Percentiles rank a stretch among this genome's conserved stretches.
These are phyloP conservation scores for Megalops cyprinoides DNA, from an alignment of 2,797 vertebrate species.

Conservation along the genomic window DNA sequence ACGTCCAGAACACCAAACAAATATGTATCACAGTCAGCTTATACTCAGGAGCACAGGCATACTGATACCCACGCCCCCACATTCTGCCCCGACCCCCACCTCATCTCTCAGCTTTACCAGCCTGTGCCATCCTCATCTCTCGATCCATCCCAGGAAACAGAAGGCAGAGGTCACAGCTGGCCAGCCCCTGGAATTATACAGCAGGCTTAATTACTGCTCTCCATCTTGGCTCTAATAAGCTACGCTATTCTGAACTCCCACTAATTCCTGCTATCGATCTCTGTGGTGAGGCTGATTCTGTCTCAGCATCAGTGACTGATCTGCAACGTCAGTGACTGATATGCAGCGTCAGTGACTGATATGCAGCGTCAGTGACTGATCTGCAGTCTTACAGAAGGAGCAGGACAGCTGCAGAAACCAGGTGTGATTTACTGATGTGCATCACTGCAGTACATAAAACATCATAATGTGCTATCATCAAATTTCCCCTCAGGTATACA, in stretches of 20 bases:
- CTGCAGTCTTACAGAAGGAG: constrained; percentile 2
- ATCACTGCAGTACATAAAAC: too few species aligned
- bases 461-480: too few species aligned
- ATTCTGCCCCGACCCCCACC: too few species aligned
- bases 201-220: neutral
- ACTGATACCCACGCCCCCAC: too few species aligned
- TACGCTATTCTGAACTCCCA: neutral
- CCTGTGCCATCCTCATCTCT: too few species aligned
- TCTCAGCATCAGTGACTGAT: neutral
- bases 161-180: too few species aligned
- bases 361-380: neutral
- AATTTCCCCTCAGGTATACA: too few species aligned
- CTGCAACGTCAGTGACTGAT: neutral
- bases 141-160: too few species aligned
- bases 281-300: neutral
- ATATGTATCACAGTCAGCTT: too few species aligned
- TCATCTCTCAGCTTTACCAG: too few species aligned
- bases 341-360: neutral
- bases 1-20: too few species aligned
- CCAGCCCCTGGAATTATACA: neutral
- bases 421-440: neutral
- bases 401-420: neutral
- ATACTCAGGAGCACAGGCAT: too few species aligned
- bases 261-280: constrained; percentile 3
- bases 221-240: neutral